These are phyloP conservation scores for Atlantisia rogersi DNA, from an alignment of 2,113 vertebrate genomes.

Conservation along the genomic window DNA sequence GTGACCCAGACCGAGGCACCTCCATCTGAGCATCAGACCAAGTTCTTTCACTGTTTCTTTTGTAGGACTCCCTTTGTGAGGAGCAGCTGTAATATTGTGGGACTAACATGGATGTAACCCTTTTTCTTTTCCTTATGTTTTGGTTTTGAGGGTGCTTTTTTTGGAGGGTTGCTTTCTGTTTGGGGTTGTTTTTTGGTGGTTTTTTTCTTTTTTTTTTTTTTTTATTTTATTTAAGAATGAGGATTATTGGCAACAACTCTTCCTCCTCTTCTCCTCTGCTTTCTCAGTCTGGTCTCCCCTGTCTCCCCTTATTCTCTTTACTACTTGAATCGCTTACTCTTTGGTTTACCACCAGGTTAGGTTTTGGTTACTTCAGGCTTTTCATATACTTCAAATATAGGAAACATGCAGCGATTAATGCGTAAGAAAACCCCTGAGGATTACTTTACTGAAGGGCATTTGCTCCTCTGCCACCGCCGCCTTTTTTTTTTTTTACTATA, in stretches of 20 bases:
- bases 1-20: slow-evolving; percentile 97
- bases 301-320: slow-evolving; percentile 51
- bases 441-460: slow-evolving; percentile 72
- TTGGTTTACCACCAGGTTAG: slow-evolving; percentile 23
- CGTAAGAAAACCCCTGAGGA: slow-evolving; percentile 58
- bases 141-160: neutral
- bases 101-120: slow-evolving; percentile 88
- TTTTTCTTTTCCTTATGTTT: slow-evolving; percentile 16
- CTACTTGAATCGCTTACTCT: slow-evolving; percentile 62
- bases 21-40: slow-evolving; percentile 87
- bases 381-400: slow-evolving; percentile 75
- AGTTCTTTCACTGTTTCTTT: slow-evolving; percentile 74
- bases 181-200: neutral
- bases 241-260: slow-evolving; percentile 77
- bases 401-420: slow-evolving; percentile 47
- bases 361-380: slow-evolving; percentile 70
- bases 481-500: slow-evolving; percentile 59
- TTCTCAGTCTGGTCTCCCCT: slow-evolving; percentile 34
- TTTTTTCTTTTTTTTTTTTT: neutral
- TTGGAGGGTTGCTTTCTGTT: neutral
- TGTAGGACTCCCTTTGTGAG: slow-evolving; percentile 81
- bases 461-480: slow-evolving; percentile 18
- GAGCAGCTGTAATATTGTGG: slow-evolving; percentile 81
- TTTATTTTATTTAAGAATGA: slow-evolving; percentile 59
- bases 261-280: slow-evolving; percentile 57